Evolutionary conservation across 2,113 vertebrate genomes (phyloP), one percentile per base, ranked within the genome.

Genomic region (Dasyornis broadbenti): DNA sequence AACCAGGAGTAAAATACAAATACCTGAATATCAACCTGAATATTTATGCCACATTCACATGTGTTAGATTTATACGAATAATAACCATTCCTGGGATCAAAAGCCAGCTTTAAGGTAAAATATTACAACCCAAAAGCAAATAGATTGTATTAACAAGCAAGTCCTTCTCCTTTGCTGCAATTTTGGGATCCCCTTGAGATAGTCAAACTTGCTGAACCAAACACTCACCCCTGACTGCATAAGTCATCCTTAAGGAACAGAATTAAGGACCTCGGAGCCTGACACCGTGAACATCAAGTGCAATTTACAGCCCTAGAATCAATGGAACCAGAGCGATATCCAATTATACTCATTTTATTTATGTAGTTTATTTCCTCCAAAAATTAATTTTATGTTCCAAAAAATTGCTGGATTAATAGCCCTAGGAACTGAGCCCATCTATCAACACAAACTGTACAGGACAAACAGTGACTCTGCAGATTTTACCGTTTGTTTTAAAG

Each of bases 301-400:
- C 79, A 92, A 95, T 97, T 97, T 97, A 97, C 35, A 89, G 52
- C 54, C 91, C 90, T 82, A 73, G 54, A 72, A 94, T 86, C 70
- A 96, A 57, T 84, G 57, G 52, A 76, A 82, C 57, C 65, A 81
- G 49, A 72, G 77, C 0, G 0, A 89, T 81, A 89, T 39, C 77
- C 65, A 93, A 72, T 92, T 94, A 89, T 65, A 57, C 23, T 81
- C 5, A 28, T 75, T 96, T 94, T 95, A 90, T 93, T 96, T 89
- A 88, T 89, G 76, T 50, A n/a, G 52, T 88, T 82, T 86, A 72
- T 86, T 93, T 86, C 56, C 59, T 66, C 16, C 14, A 86, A 94
- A 86, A 93, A 75, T 75, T 94, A 89, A 82, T 89, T 89, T 75
- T 60, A 81, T 75, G 60, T 90, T 81, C 52, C 37, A 77, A 92